phyloP scores from a whole-genome alignment of 2,888 invertebrate species.

The Caenorhabditis plicata region DNA sequence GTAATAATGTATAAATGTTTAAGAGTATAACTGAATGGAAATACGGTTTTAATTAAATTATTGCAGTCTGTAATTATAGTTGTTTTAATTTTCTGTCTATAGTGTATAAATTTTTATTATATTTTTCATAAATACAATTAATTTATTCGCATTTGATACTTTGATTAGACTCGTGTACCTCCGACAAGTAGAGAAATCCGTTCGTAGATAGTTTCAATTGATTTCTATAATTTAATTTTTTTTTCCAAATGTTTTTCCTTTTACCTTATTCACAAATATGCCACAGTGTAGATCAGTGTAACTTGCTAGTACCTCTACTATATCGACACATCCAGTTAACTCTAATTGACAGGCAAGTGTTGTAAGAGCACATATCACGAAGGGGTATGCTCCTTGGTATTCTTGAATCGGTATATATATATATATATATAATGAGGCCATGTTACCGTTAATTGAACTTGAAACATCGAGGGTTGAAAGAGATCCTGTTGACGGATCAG shows the following conservation, averaged over 20 bases:
- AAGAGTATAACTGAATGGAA: too few relatives aligned
- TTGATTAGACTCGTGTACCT: constrained; percentile 35
- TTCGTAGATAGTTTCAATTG: constrained; percentile 89
- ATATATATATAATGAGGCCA: background rate
- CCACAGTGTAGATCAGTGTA: constrained; percentile 41
- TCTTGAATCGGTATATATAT: background rate
- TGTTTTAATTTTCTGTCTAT: background rate
- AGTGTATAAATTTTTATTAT: too few relatives aligned
- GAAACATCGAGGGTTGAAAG: constrained; percentile 18
- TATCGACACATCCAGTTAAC: constrained; percentile 47
- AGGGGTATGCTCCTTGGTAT: constrained; percentile 46
- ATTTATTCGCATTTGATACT: background rate
- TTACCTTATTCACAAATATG: constrained; percentile 29
- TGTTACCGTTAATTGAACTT: background rate
- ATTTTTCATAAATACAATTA: background rate
- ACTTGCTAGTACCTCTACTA: constrained; percentile 35
- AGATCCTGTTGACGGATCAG: constrained; percentile 23
- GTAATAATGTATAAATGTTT: too few relatives aligned
- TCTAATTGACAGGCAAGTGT: constrained; percentile 63
- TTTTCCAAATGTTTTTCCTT: background rate
- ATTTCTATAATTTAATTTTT: constrained; percentile 75
- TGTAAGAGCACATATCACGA: constrained; percentile 59
- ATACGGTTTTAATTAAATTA: background rate
- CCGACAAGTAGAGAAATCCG: constrained; percentile 35
- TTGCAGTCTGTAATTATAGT: background rate